Base-by-base conservation (phyloP, 2,797 vertebrate species). In the Lerista edwardsae region DNA sequence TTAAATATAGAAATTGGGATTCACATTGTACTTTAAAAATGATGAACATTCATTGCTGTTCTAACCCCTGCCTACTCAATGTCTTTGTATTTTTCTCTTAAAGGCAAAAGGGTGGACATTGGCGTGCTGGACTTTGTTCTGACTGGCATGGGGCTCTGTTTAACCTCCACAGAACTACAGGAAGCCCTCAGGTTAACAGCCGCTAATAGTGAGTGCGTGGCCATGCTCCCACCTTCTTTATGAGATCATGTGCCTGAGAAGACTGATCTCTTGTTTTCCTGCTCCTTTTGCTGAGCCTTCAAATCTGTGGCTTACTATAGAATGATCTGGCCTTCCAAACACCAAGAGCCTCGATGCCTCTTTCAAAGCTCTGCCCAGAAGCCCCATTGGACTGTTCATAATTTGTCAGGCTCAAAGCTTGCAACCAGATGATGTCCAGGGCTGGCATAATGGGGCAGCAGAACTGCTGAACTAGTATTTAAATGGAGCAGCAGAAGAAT, bases 81-180 rank as follows among this genome's bases (percentile, higher is more conserved):
- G 34, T 25, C 21, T 72, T 4, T 44, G 3, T 17, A 6, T 68
- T 68, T 44, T 44, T 27, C 29, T 57, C 1, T 72, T 72, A 25
- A 10, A 78, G 59, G 39, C 17, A 62, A 44, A 61, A 78, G 8
- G 2, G 9, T 89, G 67, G 64, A 78, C 17, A 1, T 86, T 59
- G 29, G 75, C 65, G 76, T 82, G 27, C 65, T 86, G 55, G 15
- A 74, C 14, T 73, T 71, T 21, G 9, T 34, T 47, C 84, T 92
- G 4, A 67, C 85, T 75, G 39, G 34, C 41, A 31, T 90, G 76
- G 87, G 91, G 14, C 74, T 86, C 41, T 67, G 83, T 61, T 71
- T 90, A 68, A 86, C 83, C 59, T 41, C 79, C 3, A 36, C 39
- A 2, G 87, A 92, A 27, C 19, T 62, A 9, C 81, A 61, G 12